Conservation (phyloP, 2,888 invertebrate species). For the Ditylenchus weischeri region DNA sequence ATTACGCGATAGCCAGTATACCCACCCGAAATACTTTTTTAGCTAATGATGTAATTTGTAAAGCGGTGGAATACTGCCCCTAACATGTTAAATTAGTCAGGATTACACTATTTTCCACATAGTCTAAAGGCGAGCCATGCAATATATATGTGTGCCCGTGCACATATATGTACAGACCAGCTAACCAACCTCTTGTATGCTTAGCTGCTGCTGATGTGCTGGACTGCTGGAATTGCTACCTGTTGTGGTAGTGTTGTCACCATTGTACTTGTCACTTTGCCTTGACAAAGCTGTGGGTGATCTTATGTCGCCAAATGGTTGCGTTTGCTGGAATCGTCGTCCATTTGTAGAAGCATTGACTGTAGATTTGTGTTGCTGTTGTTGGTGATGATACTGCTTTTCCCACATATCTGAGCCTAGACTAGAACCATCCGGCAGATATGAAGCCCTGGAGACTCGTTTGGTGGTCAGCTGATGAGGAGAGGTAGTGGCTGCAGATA, state of each 20-base stretch:
- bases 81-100: not conserved
- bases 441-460: constrained; percentile 32
- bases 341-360: not conserved
- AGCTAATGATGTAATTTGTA: too few species aligned
- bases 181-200: constrained; percentile 20
- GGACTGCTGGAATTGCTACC: constrained; percentile 13
- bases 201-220: constrained; percentile 8
- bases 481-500: too few species aligned
- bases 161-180: not conserved
- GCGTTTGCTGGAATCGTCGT: too few species aligned
- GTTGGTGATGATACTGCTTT: constrained; percentile 8
- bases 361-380: constrained; percentile 6
- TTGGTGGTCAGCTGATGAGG: not conserved
- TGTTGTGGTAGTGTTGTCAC: not conserved
- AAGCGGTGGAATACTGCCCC: too few species aligned
- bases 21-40: too few species aligned
- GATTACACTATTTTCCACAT: not conserved
- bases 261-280: too few species aligned
- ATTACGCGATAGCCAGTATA: too few species aligned
- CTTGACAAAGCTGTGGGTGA: too few species aligned
- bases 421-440: constrained; percentile 21
- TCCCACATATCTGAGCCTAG: constrained; percentile 42
- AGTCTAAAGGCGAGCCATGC: too few species aligned
- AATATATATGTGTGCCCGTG: not conserved
- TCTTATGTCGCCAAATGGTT: too few species aligned